A percentile compares a stretch with the other conserved stretches of the same genome.
These are phyloP conservation scores for Xylota segnis DNA, from an alignment of 2,888 invertebrate genomes.

Conservation along the genomic window DNA sequence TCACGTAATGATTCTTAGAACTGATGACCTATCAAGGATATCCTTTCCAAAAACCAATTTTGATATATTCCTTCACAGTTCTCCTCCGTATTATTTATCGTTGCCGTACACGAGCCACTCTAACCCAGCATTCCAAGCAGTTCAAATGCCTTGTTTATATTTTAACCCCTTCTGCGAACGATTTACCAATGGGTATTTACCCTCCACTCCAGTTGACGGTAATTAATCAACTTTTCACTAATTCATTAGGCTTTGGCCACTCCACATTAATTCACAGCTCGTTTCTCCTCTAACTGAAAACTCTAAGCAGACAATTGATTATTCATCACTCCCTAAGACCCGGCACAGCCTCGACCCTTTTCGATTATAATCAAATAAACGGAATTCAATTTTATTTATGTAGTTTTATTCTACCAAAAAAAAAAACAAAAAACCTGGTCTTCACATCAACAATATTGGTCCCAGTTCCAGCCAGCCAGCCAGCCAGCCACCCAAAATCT, in stretches of 20 bases:
- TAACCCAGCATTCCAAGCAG: constrained; percentile 1
- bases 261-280: constrained; percentile 40
- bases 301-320: constrained; percentile 33
- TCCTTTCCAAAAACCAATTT: neutral
- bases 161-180: constrained; percentile 46
- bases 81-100: neutral
- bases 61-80: neutral
- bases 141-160: constrained; percentile 17
- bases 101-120: neutral
- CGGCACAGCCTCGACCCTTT: neutral
- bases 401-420: too few species aligned
- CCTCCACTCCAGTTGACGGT: constrained; percentile 50
- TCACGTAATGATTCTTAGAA: too few species aligned
- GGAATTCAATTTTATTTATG: neutral
- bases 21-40: too few species aligned
- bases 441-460: neutral
- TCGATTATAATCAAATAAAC: constrained; percentile 6
- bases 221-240: constrained; percentile 70
- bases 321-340: constrained; percentile 4
- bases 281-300: neutral
- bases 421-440: too few species aligned
- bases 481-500: constrained; percentile 1
- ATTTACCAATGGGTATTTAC: constrained; percentile 56
- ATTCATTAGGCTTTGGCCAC: constrained; percentile 60
- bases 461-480: neutral